These are phyloP conservation scores for Eurypyga helias DNA, from an alignment of 2,113 vertebrate species.

Conservation along the genomic window DNA sequence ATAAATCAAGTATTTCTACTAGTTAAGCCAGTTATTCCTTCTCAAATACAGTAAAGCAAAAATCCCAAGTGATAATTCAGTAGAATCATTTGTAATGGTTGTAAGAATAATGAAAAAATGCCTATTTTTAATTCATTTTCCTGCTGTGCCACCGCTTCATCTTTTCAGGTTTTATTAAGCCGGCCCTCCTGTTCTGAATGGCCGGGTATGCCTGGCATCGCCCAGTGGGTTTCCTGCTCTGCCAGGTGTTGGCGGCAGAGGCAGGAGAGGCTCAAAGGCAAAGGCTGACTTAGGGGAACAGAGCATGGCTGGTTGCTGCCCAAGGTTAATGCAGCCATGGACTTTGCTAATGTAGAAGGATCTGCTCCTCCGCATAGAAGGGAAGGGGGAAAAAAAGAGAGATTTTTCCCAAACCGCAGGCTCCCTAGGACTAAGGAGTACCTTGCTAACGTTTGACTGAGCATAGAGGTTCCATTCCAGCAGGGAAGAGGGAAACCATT, in stretches of 20 bases:
- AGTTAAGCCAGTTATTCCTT: not conserved
- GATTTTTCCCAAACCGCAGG: not conserved
- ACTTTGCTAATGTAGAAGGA: not conserved
- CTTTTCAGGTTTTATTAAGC: constrained; percentile 22
- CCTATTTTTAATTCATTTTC: constrained; percentile 47
- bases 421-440: not conserved
- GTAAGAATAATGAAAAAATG: constrained; percentile 18
- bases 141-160: not conserved
- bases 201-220: not conserved
- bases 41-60: not conserved
- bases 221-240: not conserved
- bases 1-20: constrained; percentile 17
- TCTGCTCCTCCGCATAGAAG: not conserved
- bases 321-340: not conserved
- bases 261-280: not conserved
- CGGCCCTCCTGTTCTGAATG: not conserved
- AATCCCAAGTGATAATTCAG: constrained; percentile 23
- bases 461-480: not conserved
- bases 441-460: not conserved
- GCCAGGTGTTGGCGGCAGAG: not conserved
- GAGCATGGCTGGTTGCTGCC: not conserved
- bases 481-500: not conserved
- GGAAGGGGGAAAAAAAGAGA: not conserved
- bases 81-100: not conserved
- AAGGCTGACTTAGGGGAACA: not conserved